Percentiles rank a stretch among this genome's conserved stretches.
These are phyloP conservation scores for Gastrophryne carolinensis DNA, from an alignment of 2,797 vertebrate species.

Conservation along the genomic window DNA sequence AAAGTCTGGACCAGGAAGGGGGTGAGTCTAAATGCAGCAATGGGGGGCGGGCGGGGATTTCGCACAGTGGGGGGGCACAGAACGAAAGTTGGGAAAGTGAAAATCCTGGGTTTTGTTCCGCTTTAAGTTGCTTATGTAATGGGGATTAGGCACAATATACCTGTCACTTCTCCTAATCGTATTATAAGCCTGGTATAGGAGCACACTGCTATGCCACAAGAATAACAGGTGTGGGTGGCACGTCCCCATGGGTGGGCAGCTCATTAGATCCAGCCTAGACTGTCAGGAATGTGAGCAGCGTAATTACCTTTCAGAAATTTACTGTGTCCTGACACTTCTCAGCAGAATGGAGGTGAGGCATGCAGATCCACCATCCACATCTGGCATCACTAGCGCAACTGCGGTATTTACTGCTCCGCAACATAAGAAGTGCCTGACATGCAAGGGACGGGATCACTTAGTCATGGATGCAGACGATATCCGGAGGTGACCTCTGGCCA, in stretches of 20 bases:
- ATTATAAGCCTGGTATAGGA: background rate
- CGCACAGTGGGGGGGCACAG: too few species aligned
- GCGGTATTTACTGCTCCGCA: background rate
- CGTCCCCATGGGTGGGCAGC: background rate
- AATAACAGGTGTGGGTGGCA: background rate
- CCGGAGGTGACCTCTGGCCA: too few species aligned
- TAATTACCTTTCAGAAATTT: background rate
- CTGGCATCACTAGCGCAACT: constrained; percentile 3
- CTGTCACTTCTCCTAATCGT: too few species aligned
- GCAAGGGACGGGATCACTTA: constrained; percentile 13
- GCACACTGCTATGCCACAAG: background rate
- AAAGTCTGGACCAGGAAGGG: too few species aligned
- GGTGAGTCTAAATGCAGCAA: too few species aligned
- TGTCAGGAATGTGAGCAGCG: constrained; percentile 5
- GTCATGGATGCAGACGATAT: background rate
- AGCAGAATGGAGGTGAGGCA: constrained; percentile 14
- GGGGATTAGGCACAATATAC: too few species aligned
- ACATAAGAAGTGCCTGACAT: constrained; percentile 6
- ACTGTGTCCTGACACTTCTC: background rate
- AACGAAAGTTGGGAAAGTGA: too few species aligned
- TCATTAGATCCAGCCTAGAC: background rate
- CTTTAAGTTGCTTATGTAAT: too few species aligned
- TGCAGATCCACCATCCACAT: constrained; percentile 2
- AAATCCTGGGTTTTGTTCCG: too few species aligned
- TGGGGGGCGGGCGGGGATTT: too few species aligned